A percentile compares a stretch with the other conserved stretches of the same genome.
Conservation (phyloP, 2,797 vertebrate species). For the Alauda arvensis region DNA sequence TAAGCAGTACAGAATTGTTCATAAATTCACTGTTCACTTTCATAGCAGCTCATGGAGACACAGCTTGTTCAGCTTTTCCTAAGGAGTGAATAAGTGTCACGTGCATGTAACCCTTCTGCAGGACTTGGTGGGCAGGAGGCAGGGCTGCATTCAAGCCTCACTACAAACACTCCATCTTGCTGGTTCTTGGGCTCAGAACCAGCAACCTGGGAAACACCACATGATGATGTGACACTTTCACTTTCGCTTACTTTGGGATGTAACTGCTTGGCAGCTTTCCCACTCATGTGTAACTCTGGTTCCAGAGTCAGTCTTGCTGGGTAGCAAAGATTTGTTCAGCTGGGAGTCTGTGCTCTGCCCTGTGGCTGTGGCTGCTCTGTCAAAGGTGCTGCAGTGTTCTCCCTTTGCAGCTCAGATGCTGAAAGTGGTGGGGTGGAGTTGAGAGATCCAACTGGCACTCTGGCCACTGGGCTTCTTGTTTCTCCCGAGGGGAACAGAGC, state of each 20-base stretch:
- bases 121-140: background rate
- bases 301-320: background rate
- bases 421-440: background rate
- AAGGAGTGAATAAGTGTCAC: background rate
- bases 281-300: fast-evolving
- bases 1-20: too few species aligned
- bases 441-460: background rate
- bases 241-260: background rate
- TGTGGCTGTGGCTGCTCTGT: background rate
- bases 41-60: background rate
- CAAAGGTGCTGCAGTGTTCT: background rate
- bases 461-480: background rate
- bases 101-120: background rate
- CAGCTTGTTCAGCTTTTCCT: background rate
- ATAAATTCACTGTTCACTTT: too few species aligned
- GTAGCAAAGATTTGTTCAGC: background rate
- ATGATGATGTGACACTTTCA: background rate
- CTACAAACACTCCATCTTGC: background rate
- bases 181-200: background rate
- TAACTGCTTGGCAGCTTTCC: background rate
- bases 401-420: background rate
- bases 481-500: fast-evolving
- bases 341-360: background rate
- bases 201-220: background rate
- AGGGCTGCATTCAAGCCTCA: background rate